Evolutionary conservation across 2,797 vertebrate genomes (phyloP), one percentile per base, ranked within the genome.

Genomic region (Acropternis orthonyx): DNA sequence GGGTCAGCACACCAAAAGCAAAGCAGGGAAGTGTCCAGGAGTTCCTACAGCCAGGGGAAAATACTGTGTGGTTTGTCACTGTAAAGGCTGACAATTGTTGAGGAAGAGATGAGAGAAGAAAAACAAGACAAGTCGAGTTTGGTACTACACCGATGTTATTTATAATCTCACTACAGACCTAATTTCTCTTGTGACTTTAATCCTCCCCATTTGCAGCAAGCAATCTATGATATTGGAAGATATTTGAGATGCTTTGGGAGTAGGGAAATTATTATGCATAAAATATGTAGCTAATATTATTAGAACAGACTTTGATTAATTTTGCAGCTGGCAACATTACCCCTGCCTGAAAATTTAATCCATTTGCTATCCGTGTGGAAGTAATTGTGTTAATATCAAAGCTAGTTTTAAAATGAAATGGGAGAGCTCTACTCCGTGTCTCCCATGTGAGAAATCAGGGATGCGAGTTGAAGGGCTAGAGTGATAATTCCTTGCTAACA

Each of bases 251-350:
- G 82, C 85, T 90, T 67, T 28, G 16, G 63, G 85, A 93, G 49
- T 28, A 77, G 46, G n/a, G 69, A 86, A 96, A 93, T 44, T 73
- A 86, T 67, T 90, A 66, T 20, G 58, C 58, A 52, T 88, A 88
- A 88, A 95, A 92, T 90, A 97, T 68, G 66, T 88, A 92, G 83
- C 85, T 87, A 52, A 85, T 91, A 83, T 85, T 91, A 89, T 94
- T 92, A 94, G 89, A 92, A 92, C 13, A 63, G 91, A 66, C 73
- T 95, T 85, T 91, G 95, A 97, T 96, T 93, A 91, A 94, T 96
- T 94, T 89, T 88, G 63, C 39, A 81, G 82, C 63, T 91, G 91
- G 79, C 82, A 95, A 84, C 89, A 84, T 84, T 84, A 88, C 73
- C 76, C 51, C 44, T 89, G 87, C 69, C 76, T 92, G 89, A 74